Conservation (phyloP, 2,113 vertebrate genomes). For the Azemiops feae region DNA sequence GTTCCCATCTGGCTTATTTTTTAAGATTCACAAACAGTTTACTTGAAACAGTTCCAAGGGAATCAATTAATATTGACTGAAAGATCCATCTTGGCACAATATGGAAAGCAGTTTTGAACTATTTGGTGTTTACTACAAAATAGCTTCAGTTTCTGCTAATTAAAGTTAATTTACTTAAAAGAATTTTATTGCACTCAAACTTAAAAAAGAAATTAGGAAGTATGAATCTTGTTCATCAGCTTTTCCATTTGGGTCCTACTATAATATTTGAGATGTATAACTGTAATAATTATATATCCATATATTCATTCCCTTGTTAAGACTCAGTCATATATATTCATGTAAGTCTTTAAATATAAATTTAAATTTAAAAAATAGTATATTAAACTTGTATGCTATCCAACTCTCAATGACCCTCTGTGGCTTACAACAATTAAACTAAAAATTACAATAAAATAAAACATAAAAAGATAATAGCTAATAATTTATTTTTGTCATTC, state of each 20-base stretch:
- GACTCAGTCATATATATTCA: background rate
- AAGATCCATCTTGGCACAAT: constrained; percentile 60
- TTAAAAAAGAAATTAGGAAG: constrained; percentile 62
- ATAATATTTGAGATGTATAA: constrained; percentile 64
- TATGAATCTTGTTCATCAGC: constrained; percentile 39
- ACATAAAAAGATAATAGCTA: background rate
- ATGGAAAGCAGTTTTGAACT: constrained; percentile 61
- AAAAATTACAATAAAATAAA: background rate
- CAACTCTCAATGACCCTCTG: background rate
- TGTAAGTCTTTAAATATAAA: background rate
- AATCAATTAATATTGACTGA: constrained; percentile 60
- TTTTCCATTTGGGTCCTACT: constrained; percentile 70
- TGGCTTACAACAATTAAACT: background rate
- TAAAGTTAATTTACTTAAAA: constrained; percentile 71
- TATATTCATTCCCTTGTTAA: constrained; percentile 11
- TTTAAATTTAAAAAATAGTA: background rate
- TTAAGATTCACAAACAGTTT: constrained; percentile 52
- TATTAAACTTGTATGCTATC: background rate
- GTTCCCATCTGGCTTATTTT: constrained; percentile 55
- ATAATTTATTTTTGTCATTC: background rate
- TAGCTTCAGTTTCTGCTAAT: constrained; percentile 57
- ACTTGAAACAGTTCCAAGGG: constrained; percentile 50
- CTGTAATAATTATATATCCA: constrained; percentile 64
- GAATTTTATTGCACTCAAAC: constrained; percentile 59
- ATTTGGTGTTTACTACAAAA: constrained; percentile 53